These are phyloP conservation scores for Plagiodera versicolora DNA, from an alignment of 2,888 invertebrate genomes.

Conservation along the genomic window DNA sequence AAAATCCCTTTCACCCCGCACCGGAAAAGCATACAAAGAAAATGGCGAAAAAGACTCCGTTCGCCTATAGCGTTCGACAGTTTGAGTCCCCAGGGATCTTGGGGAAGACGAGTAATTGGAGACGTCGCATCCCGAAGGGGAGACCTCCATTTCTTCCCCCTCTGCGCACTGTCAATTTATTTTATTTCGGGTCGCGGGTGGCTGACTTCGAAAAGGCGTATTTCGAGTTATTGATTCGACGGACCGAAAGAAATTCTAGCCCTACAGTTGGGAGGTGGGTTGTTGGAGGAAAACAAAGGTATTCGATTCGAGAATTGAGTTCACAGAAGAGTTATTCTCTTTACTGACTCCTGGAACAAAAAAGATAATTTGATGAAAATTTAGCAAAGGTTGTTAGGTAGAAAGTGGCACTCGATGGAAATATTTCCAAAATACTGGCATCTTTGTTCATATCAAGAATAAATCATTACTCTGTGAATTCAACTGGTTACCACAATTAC, in stretches of 20 bases:
- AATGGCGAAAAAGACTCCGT: slow-evolving; percentile 23
- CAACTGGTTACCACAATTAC: too few relatives aligned
- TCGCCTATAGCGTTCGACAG: slow-evolving; percentile 22
- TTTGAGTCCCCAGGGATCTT: slow-evolving; percentile 29
- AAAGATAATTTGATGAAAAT: too few relatives aligned
- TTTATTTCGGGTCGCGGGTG: slow-evolving; percentile 47
- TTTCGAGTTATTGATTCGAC: slow-evolving; percentile 43
- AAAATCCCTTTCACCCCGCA: slow-evolving; percentile 8
- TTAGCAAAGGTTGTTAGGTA: too few relatives aligned
- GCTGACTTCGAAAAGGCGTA: slow-evolving; percentile 47
- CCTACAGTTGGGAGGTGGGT: background rate
- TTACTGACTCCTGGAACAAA: too few relatives aligned
- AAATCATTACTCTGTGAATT: too few relatives aligned
- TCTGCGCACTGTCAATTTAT: slow-evolving; percentile 42
- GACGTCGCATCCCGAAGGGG: slow-evolving; percentile 42
- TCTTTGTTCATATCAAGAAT: too few relatives aligned
- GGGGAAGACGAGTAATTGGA: slow-evolving; percentile 39
- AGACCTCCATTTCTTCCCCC: slow-evolving; percentile 25
- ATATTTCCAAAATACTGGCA: too few relatives aligned
- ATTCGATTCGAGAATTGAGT: too few relatives aligned
- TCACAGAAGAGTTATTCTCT: too few relatives aligned
- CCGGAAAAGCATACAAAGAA: slow-evolving; percentile 23
- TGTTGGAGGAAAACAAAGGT: background rate
- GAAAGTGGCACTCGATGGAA: too few relatives aligned
- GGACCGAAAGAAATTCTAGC: slow-evolving; percentile 25